Conservation (phyloP, 1,140 invertebrate species). For the Leguminivora glycinivorella region DNA sequence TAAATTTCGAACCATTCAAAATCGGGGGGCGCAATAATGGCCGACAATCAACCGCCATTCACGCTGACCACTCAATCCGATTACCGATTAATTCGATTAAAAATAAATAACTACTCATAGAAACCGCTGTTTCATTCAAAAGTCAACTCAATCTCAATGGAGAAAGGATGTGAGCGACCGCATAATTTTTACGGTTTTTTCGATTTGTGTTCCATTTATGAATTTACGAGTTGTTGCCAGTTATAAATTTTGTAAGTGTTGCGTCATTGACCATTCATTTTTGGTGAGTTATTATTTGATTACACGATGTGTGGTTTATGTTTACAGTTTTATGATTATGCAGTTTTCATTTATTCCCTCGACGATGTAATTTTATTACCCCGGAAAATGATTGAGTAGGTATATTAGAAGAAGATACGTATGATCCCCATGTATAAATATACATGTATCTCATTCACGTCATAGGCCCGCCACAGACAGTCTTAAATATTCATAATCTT, state of each 20-base stretch:
- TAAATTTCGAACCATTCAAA: constrained; percentile 35
- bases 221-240: constrained; percentile 62
- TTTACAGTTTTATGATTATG: constrained; percentile 55
- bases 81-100: constrained; percentile 62
- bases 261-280: constrained; percentile 43
- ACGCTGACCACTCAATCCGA: constrained; percentile 42
- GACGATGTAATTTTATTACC: background rate
- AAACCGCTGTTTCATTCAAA: background rate
- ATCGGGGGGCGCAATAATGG: constrained; percentile 38
- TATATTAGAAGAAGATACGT: no score
- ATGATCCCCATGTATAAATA: no score
- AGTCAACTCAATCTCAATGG: background rate
- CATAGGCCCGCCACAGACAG: no score
- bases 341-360: constrained; percentile 39
- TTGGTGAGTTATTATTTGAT: constrained; percentile 61
- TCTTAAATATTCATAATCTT: no score
- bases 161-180: background rate
- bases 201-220: constrained; percentile 9
- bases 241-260: constrained; percentile 64
- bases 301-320: constrained; percentile 58
- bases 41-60: constrained; percentile 50
- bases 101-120: constrained; percentile 33
- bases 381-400: no score
- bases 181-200: background rate
- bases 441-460: no score